These are phyloP conservation scores for Capromys pilorides DNA, from an alignment of 2,797 vertebrate genomes.

Conservation along the genomic window DNA sequence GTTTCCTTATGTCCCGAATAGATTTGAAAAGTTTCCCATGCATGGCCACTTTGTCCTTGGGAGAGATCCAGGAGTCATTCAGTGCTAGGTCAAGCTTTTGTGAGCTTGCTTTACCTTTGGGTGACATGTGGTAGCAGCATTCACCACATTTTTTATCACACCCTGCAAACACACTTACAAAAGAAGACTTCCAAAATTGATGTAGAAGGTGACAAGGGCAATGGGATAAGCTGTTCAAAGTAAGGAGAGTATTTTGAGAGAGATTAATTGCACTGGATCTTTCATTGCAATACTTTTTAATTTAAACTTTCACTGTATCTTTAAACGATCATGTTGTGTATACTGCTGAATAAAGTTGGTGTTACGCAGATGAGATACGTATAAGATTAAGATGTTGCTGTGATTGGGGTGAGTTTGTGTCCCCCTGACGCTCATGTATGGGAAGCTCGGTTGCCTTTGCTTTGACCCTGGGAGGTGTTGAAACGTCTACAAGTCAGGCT, in stretches of 20 bases:
- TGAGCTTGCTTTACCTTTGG: not conserved
- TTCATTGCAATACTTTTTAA: not conserved
- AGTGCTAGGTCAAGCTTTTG: not conserved
- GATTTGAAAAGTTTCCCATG: not conserved
- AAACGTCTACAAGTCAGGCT: not conserved
- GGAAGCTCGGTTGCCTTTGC: not conserved
- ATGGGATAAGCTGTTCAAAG: not conserved
- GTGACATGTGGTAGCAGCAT: not conserved
- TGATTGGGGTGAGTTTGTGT: not conserved
- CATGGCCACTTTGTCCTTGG: not conserved
- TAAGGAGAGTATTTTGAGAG: not conserved
- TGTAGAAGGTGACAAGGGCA: not conserved
- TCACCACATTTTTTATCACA: not conserved
- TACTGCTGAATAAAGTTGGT: not conserved
- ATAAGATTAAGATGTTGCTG: not conserved
- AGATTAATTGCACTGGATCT: not conserved
- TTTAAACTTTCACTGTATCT: not conserved
- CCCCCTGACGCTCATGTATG: not conserved
- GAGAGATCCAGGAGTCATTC: not conserved
- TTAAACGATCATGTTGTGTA: not conserved
- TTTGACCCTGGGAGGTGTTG: not conserved
- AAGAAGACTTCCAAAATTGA: not conserved
- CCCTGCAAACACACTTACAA: not conserved
- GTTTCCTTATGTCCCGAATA: not conserved
- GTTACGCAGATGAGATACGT: not conserved